phyloP scores from a whole-genome alignment of 2,797 vertebrate species.

The Characodon lateralis region DNA sequence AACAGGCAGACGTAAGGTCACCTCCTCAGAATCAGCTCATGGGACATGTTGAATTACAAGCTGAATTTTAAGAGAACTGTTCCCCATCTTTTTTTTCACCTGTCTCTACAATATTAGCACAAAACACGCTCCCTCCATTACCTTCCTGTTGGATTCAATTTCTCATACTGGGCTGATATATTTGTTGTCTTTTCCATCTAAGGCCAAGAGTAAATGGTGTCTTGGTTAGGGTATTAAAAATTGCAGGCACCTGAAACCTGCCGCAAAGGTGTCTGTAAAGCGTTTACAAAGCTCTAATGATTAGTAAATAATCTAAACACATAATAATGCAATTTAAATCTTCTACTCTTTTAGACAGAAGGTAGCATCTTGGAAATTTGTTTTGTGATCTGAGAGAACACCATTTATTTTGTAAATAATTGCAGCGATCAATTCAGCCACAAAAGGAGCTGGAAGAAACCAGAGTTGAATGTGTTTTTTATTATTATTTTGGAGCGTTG shows the following conservation, averaged over 20 bases:
- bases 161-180: conserved; percentile 62
- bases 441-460: conserved; percentile 51
- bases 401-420: conserved; percentile 59
- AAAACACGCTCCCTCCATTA: conserved; percentile 60
- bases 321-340: conserved; percentile 37
- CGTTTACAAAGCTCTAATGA: conserved; percentile 24
- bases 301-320: conserved; percentile 44
- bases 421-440: conserved; percentile 55
- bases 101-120: conserved; percentile 59
- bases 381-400: conserved; percentile 32
- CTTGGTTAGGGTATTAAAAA: conserved; percentile 32
- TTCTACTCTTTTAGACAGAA: conserved; percentile 27
- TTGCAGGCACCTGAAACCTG: conserved; percentile 1
- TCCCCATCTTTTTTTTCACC: neutral
- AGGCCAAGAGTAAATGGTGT: conserved; percentile 44
- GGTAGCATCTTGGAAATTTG: conserved; percentile 11
- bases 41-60: conserved; percentile 62
- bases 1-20: conserved; percentile 74
- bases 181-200: conserved; percentile 63
- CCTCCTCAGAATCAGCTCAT: conserved; percentile 60
- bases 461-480: conserved; percentile 50
- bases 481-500: conserved; percentile 31
- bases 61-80: conserved; percentile 69
- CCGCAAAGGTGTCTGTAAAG: neutral
- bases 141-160: conserved; percentile 72